These are phyloP conservation scores for Leptinotarsa lineolata DNA, from an alignment of 1,140 invertebrate species.

Conservation along the genomic window DNA sequence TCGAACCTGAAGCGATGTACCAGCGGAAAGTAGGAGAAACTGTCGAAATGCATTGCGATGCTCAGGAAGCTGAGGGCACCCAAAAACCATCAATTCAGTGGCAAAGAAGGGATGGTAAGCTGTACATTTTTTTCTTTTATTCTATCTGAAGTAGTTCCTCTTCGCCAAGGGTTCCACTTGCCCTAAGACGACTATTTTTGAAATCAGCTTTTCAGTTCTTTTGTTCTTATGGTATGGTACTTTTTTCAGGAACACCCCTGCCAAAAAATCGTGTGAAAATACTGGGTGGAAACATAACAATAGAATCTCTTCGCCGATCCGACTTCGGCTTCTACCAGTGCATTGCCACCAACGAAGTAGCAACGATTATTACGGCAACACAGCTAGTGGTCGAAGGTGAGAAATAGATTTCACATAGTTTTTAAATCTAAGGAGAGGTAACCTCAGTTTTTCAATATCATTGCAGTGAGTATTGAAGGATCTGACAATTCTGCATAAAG, in stretches of 20 bases:
- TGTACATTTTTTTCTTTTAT: background rate
- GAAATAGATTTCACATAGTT: too few species aligned
- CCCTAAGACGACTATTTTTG: too few species aligned
- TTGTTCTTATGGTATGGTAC: background rate
- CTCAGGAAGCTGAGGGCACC: conserved; percentile 85
- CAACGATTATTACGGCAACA: conserved; percentile 86
- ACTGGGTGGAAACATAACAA: conserved; percentile 87
- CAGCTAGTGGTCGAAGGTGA: conserved; percentile 93
- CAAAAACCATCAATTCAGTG: conserved; percentile 88
- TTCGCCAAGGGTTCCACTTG: too few species aligned
- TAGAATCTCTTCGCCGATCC: conserved; percentile 80
- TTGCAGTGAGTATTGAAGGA: too few species aligned
- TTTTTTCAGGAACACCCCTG: conserved; percentile 64
- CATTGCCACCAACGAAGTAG: conserved; percentile 89
- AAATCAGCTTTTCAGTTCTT: background rate
- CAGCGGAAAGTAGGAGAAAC: conserved; percentile 87
- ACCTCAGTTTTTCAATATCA: too few species aligned
- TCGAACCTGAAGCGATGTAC: conserved; percentile 84
- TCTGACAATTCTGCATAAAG: too few species aligned
- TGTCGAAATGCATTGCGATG: conserved; percentile 92
- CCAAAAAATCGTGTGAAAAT: conserved; percentile 79
- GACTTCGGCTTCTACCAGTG: conserved; percentile 97
- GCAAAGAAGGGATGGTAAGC: conserved; percentile 77
- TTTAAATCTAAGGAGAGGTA: too few species aligned
- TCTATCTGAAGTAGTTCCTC: too few species aligned